Evolutionary conservation across 2,113 vertebrate genomes (phyloP), one percentile per base, ranked within the genome.

Genomic region (Halcyon senegalensis): DNA sequence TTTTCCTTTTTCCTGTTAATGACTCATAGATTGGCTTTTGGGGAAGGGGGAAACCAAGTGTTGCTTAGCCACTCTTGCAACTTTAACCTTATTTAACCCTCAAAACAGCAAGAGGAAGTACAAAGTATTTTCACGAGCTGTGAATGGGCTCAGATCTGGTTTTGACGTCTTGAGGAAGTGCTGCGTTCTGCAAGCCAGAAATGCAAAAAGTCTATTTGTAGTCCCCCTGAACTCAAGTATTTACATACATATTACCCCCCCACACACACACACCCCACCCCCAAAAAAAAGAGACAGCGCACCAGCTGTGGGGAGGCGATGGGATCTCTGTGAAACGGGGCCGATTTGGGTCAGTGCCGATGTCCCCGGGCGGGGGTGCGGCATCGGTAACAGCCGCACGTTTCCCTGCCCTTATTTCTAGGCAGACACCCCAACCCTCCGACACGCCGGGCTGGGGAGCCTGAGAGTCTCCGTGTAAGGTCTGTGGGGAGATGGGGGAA

Each of bases 1-100:
- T 16, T 44, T 69, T 37, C 20, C 64, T 41, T 63, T 33, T 84
- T 83, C 19, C 77, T 60, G 50, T 55, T 82, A 87, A 83, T 69
- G 81, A 76, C 37, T 39, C 51, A 37, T 4, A 70, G 37, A 5
- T 13, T 16, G 50, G 14, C 62, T 91, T 89, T 91, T 89, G 77
- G 87, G 74, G 74, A 91, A 94, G 87, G 87, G 79, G 67, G 18
- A 85, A 89, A 76, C 13, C 4, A 18, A 87, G 69, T 0, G 3
- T 55, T 0, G 19, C 11, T 2, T 17, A 67, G 64, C 33, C 56
- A 9, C 73, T 78, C 72, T 72, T 27, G 62, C 21, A 64, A 62
- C 44, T 93, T 91, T 87, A 95, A 91, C 96, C 96, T 96, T 41
- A 91, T 82, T 96, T 97, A 95, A 96, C 94, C 96, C 94, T 73